Percentiles rank a stretch among this genome's conserved stretches.
phyloP scores from a whole-genome alignment of 2,888 invertebrate genomes.

The Rhodophaea formosa region DNA sequence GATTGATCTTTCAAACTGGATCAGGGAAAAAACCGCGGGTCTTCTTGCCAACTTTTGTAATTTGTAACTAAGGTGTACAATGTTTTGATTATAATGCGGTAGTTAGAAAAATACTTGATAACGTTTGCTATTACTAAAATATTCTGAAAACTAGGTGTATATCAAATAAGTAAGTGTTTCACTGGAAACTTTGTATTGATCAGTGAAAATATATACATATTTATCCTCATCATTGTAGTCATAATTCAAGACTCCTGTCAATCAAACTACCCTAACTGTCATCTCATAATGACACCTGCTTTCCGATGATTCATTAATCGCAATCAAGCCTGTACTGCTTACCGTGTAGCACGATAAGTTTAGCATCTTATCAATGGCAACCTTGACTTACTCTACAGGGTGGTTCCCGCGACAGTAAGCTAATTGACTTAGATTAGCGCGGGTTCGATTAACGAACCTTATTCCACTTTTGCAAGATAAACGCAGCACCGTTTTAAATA shows the following conservation, averaged over 20 bases:
- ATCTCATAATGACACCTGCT: not conserved
- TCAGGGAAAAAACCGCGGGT: too few species aligned
- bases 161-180: too few species aligned
- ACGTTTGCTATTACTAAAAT: too few species aligned
- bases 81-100: too few species aligned
- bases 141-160: too few species aligned
- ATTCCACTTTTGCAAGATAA: constrained; percentile 15
- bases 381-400: constrained; percentile 65
- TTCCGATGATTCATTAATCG: constrained; percentile 1
- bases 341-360: constrained; percentile 62
- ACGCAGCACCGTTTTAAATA: not conserved
- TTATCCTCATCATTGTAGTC: not conserved
- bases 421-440: constrained; percentile 47
- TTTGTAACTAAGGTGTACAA: too few species aligned
- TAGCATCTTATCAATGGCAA: constrained; percentile 48
- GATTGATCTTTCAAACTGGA: too few species aligned
- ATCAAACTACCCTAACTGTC: not conserved
- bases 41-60: too few species aligned
- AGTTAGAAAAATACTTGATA: too few species aligned
- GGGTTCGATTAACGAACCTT: constrained; percentile 40
- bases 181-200: too few species aligned
- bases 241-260: not conserved
- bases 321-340: constrained; percentile 6
- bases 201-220: not conserved
- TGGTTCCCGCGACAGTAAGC: constrained; percentile 52